Evolutionary conservation across 2,113 vertebrate species (phyloP).

Genomic region (Abramis brama): DNA sequence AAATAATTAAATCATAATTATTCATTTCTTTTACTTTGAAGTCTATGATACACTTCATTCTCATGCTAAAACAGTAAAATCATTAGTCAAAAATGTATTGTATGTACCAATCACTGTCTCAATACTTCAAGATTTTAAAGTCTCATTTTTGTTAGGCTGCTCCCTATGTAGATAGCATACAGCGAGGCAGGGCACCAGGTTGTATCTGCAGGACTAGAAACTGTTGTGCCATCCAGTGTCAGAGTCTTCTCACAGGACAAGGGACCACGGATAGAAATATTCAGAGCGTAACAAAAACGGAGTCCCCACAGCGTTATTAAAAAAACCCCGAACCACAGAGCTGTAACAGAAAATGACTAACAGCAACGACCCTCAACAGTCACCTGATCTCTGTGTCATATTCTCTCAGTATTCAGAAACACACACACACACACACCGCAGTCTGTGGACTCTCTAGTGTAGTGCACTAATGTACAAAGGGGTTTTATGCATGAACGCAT

Average conservation of each 20-base stretch:
- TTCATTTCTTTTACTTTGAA: background rate
- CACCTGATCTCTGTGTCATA: constrained; percentile 21
- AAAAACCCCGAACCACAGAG: background rate
- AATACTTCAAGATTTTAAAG: background rate
- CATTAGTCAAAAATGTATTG: background rate
- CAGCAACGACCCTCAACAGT: background rate
- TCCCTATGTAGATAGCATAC: background rate
- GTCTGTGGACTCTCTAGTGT: background rate
- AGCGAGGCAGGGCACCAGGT: background rate
- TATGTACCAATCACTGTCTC: background rate
- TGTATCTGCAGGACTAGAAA: background rate
- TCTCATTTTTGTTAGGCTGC: background rate
- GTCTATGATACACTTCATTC: background rate
- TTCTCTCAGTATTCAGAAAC: constrained; percentile 17
- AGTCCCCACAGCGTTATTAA: background rate
- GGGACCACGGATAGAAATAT: constrained; percentile 1
- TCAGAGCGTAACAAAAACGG: constrained; percentile 9
- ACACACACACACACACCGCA: constrained; percentile 3
- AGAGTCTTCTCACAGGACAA: background rate
- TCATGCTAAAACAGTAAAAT: too few relatives aligned
- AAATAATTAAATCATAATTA: too few relatives aligned
- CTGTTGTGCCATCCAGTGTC: background rate
- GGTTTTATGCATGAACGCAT: background rate
- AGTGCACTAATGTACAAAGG: constrained; percentile 1
- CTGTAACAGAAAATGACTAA: constrained; percentile 32